These are phyloP conservation scores for Suricata suricatta DNA, from an alignment of 2,113 vertebrate genomes.

Conservation along the genomic window DNA sequence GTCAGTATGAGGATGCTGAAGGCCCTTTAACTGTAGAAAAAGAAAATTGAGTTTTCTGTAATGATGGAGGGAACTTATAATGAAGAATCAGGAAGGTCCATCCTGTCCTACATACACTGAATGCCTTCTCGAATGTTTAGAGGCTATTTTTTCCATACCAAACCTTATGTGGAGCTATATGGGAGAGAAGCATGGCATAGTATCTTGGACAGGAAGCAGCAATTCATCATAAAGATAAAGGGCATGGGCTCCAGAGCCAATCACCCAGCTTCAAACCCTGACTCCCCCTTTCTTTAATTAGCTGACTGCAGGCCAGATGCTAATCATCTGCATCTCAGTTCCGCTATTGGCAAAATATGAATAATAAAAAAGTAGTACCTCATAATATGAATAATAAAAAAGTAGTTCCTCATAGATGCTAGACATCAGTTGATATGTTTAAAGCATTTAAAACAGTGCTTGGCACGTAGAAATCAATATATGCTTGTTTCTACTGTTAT, in stretches of 20 bases:
- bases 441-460: conserved; percentile 28
- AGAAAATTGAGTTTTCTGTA: background rate
- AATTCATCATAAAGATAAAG: background rate
- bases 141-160: background rate
- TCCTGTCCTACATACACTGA: background rate
- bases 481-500: conserved; percentile 2
- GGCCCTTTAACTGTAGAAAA: background rate
- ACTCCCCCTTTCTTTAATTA: background rate
- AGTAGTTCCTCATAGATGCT: background rate
- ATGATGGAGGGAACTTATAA: background rate
- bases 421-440: background rate
- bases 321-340: background rate
- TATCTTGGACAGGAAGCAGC: background rate
- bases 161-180: background rate
- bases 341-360: background rate
- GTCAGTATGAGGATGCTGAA: background rate
- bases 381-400: background rate
- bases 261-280: background rate
- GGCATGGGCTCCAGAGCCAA: background rate
- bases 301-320: background rate
- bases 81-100: background rate
- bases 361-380: background rate
- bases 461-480: conserved; percentile 18
- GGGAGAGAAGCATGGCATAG: background rate
- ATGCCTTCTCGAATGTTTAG: background rate